Evolutionary conservation across 2,113 vertebrate genomes (phyloP).

Genomic region (Coreoperca whiteheadi): DNA sequence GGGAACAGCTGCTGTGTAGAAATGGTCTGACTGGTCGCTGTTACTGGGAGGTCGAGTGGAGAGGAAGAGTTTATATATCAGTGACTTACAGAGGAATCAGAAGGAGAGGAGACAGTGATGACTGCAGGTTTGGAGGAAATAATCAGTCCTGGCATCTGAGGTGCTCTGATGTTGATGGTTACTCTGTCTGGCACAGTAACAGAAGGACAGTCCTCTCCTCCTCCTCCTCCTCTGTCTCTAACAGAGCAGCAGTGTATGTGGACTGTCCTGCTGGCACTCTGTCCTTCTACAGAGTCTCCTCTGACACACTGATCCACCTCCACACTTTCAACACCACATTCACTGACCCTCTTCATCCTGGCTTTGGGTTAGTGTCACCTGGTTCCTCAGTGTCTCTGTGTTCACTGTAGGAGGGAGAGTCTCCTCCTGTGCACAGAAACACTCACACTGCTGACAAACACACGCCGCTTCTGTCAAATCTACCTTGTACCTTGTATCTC

Average conservation of each 20-base stretch:
- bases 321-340: too few relatives aligned
- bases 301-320: too few relatives aligned
- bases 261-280: too few relatives aligned
- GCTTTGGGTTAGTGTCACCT: too few relatives aligned
- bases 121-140: neutral
- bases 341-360: too few relatives aligned
- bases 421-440: too few relatives aligned
- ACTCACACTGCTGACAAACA: too few relatives aligned
- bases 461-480: too few relatives aligned
- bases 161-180: neutral
- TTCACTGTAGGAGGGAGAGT: too few relatives aligned
- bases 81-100: constrained; percentile 5
- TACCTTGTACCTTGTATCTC: too few relatives aligned
- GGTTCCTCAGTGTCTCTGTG: too few relatives aligned
- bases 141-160: constrained; percentile 2
- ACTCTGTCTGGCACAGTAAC: neutral
- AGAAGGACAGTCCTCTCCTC: neutral
- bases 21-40: constrained; percentile 13
- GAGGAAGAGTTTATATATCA: neutral
- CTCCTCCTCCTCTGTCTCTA: neutral
- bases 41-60: constrained; percentile 35
- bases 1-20: neutral
- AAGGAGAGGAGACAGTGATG: neutral
- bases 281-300: too few relatives aligned
- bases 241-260: constrained; percentile 1